Evolutionary conservation across 1,140 invertebrate genomes (phyloP).

Genomic region (Drosophila nebulosa): DNA sequence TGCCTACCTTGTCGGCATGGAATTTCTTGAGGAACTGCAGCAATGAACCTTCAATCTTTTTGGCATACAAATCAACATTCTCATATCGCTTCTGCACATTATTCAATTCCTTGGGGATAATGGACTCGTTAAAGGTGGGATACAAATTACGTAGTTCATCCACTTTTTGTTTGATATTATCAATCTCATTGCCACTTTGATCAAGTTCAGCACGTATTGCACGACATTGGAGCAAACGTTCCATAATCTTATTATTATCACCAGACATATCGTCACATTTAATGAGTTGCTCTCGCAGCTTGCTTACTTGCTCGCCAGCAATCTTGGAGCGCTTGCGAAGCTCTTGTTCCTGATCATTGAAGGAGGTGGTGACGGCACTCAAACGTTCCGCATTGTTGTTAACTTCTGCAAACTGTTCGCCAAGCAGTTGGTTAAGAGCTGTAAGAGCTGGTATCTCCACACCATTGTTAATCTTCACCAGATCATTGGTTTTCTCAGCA

Average conservation of each 20-base stretch:
- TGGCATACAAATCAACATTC: slow-evolving; percentile 86
- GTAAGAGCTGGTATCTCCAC: slow-evolving; percentile 86
- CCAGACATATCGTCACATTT: slow-evolving; percentile 96
- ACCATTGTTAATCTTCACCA: slow-evolving; percentile 89
- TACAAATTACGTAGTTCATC: slow-evolving; percentile 88
- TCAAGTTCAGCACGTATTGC: slow-evolving; percentile 87
- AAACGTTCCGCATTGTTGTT: slow-evolving; percentile 88
- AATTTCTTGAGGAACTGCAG: slow-evolving; percentile 92
- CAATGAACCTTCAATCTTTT: slow-evolving; percentile 91
- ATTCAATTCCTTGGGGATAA: slow-evolving; percentile 89
- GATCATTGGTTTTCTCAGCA: slow-evolving; percentile 89
- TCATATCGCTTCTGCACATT: slow-evolving; percentile 90
- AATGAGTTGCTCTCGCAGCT: slow-evolving; percentile 91
- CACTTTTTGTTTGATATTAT: slow-evolving; percentile 86
- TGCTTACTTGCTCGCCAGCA: slow-evolving; percentile 86
- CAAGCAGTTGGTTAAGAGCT: slow-evolving; percentile 86
- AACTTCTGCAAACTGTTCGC: slow-evolving; percentile 90
- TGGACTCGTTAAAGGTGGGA: slow-evolving; percentile 89
- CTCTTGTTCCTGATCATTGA: slow-evolving; percentile 88
- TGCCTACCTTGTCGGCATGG: slow-evolving; percentile 91
- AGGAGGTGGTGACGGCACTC: slow-evolving; percentile 86
- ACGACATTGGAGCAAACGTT: slow-evolving; percentile 88
- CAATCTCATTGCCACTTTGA: slow-evolving; percentile 85
- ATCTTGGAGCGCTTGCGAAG: slow-evolving; percentile 88
- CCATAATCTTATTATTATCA: slow-evolving; percentile 90